Evolutionary conservation across 2,113 vertebrate species (phyloP).

Genomic region (Melanocharis versteri): DNA sequence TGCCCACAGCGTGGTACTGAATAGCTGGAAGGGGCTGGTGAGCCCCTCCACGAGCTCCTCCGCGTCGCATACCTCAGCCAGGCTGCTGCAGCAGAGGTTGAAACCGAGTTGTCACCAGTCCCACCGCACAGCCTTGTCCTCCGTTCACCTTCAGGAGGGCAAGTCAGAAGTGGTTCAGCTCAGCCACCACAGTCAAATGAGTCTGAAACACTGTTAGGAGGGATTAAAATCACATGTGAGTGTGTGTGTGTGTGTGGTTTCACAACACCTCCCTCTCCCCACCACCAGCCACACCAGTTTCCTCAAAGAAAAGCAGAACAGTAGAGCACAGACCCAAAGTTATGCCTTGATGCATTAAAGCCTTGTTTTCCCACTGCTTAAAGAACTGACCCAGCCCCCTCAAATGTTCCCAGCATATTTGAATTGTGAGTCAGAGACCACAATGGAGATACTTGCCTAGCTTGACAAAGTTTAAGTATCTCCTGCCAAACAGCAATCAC

Average conservation of each 20-base stretch:
- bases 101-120: background rate
- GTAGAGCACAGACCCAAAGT: conserved; percentile 27
- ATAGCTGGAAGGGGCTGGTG: background rate
- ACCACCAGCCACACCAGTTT: background rate
- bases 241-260: background rate
- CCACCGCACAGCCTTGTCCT: background rate
- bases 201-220: background rate
- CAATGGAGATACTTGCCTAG: conserved; percentile 27
- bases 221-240: background rate
- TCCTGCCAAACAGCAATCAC: conserved; percentile 23
- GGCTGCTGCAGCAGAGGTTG: background rate
- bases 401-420: conserved; percentile 51
- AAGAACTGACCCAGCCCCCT: conserved; percentile 44
- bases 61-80: background rate
- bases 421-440: conserved; percentile 56
- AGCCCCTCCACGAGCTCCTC: background rate
- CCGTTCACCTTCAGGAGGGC: background rate
- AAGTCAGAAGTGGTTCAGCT: background rate
- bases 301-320: conserved; percentile 55
- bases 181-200: background rate
- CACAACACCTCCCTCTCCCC: conserved; percentile 34
- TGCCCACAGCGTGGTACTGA: background rate
- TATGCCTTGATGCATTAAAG: conserved; percentile 7
- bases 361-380: conserved; percentile 57
- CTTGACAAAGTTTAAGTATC: background rate